Evolutionary conservation across 2,888 invertebrate species (phyloP).

Genomic region (Pheosia tremula): DNA sequence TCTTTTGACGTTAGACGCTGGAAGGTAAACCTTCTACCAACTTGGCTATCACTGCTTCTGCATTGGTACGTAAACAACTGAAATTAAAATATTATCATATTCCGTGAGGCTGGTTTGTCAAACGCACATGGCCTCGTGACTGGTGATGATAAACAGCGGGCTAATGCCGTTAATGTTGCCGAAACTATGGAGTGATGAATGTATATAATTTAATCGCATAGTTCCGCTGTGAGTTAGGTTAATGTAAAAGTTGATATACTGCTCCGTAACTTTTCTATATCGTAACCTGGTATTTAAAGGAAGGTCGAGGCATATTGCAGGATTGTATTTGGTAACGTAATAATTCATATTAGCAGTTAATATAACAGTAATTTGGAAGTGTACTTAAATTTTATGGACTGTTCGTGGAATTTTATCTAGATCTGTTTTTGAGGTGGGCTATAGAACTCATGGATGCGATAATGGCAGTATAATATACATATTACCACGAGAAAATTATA

Average conservation of each 20-base stretch:
- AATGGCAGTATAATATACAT: too few relatives aligned
- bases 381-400: too few relatives aligned
- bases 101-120: constrained; percentile 16
- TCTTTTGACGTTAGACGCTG: too few relatives aligned
- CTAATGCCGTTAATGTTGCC: constrained; percentile 15
- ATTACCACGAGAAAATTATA: too few relatives aligned
- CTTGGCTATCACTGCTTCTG: too few relatives aligned
- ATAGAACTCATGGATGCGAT: too few relatives aligned
- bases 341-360: neutral
- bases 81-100: neutral
- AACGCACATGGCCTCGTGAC: constrained; percentile 30
- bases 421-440: too few relatives aligned
- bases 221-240: constrained; percentile 20
- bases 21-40: too few relatives aligned
- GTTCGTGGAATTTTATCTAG: too few relatives aligned
- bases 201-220: constrained; percentile 34
- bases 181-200: constrained; percentile 33
- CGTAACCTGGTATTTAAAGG: neutral
- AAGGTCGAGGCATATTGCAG: neutral
- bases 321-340: neutral
- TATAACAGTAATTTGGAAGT: neutral
- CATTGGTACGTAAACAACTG: neutral
- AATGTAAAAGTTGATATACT: constrained; percentile 30
- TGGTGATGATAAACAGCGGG: constrained; percentile 33
- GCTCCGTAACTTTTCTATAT: constrained; percentile 5